phyloP scores from a whole-genome alignment of 2,888 invertebrate genomes.

The Drosophila ezoana region DNA sequence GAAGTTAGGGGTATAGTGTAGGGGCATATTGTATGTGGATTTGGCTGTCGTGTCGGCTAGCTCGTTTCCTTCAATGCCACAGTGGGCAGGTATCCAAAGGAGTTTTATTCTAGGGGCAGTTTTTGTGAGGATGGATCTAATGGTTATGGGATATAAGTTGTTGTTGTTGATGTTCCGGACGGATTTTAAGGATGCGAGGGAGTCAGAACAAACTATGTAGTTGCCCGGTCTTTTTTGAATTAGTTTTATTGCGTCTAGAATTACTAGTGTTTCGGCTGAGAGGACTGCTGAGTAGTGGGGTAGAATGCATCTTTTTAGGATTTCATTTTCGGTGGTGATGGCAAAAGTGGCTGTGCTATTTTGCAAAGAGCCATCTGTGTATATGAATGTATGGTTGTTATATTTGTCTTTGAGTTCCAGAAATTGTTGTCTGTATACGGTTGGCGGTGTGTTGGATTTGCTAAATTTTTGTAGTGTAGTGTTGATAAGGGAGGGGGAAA shows the following conservation, averaged over 20 bases:
- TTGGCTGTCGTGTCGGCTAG: not conserved
- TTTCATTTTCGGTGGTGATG: not conserved
- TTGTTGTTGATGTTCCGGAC: constrained; percentile 17
- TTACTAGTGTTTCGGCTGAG: constrained; percentile 1
- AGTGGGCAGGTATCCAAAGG: not conserved
- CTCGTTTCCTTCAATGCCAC: not conserved
- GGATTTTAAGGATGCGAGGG: constrained; percentile 13
- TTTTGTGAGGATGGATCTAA: not conserved
- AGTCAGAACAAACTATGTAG: constrained; percentile 18
- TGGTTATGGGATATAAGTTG: constrained; percentile 7
- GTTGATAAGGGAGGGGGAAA: not conserved
- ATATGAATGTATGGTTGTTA: constrained; percentile 4
- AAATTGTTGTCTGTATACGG: not conserved
- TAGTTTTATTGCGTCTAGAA: constrained; percentile 4
- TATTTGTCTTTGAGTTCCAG: constrained; percentile 4
- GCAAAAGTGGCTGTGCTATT: not conserved
- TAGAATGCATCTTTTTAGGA: constrained; percentile 7
- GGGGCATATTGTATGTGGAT: constrained; percentile 1
- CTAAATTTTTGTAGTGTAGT: not conserved
- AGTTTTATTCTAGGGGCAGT: not conserved
- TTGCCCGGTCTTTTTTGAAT: constrained; percentile 6
- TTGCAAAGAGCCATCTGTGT: constrained; percentile 2
- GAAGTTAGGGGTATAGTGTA: constrained; percentile 1
- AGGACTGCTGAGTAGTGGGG: constrained; percentile 3
- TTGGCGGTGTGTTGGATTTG: not conserved